Base-by-base conservation (phyloP, 2,113 vertebrate species). In the Cyanistes caeruleus region DNA sequence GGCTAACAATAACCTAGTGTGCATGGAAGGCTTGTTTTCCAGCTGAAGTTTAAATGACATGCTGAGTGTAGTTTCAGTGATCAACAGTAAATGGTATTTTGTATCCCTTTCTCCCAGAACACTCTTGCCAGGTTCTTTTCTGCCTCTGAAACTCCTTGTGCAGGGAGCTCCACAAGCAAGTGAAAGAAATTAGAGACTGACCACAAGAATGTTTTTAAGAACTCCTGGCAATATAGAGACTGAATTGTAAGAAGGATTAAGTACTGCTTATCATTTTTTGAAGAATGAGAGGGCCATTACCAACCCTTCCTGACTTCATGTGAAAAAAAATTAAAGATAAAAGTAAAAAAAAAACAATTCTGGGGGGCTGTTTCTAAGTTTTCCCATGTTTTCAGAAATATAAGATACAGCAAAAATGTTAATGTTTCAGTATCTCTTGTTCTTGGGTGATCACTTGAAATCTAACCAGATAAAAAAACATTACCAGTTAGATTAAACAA, bases 151-250 rank as follows among this genome's bases (percentile, higher is more conserved):
- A 90, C 9, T 82, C 58, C 19, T 83, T 89, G 43, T 59, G 77
- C 62, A 41, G 51, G 55, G 43, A 67, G 24, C 33, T 73, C 5
- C 43, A 55, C 16, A 67, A 73, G 52, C 63, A 90, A 91, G 15
- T 51, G n/a, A 83, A 74, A 51, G 84, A 89, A 92, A 84, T 87
- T 62, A 89, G 84, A 82, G 23, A 67, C 46, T 80, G 41, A 65
- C 53, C 51, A 80, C 46, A 83, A 53, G 43, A 96, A 85, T 73
- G 30, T 73, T 96, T 96, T 81, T 79, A 73, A 82, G 74, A 94
- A 14, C 51, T 87, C 77, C 37, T 87, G 92, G 74, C 23, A 80
- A 7, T 90, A 88, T 41, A 73, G 72, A 68, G 62, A 44, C 65
- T 65, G 23, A 79, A 63, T 70, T 96, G 14, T 76, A 69, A 62